Evolutionary conservation across 2,113 vertebrate species (phyloP), one percentile per base, ranked within the genome.

Genomic region (Picathartes gymnocephalus): DNA sequence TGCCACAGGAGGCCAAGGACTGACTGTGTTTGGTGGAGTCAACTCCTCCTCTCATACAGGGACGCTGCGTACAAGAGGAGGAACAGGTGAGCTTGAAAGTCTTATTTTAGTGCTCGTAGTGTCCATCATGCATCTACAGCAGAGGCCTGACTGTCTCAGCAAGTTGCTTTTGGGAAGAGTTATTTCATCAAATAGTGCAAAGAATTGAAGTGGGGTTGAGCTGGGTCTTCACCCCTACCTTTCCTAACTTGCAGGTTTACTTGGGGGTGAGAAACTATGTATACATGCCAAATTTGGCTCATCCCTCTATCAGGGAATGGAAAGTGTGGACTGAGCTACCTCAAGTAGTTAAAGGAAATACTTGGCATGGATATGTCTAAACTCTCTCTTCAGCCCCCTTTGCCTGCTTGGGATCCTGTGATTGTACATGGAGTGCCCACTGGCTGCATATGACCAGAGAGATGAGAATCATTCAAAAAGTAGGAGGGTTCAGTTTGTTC

Each of bases 1-100:
- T 11, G 96, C 98, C 17, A 98, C 98, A 2, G 98, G 98, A 45
- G 98, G 98, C 71, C 99, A 99, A 95, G 98, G 99, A 45, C 96
- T 99, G 97, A 98, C 99, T 0, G 99, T 99, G 90, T 99, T 99
- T 27, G 99, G 99, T 57, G 99, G 99, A 51, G 98, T 99, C 94
- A 99, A 98, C 97, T 98, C 98, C 33, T 99, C 99, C 15, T 98
- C 98, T 90, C 98, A 99, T 91, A 99, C 98, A 3, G 99, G 99
- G 68, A 99, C 99, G 0, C 97, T 99, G 93, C 98, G 99, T 39
- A 98, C 98, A 7, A 98, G 98, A 79, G 99, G 99, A 56, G 99
- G 99, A 78, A 99, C 99, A 81, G 99, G 99, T 99, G 96, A 97
- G 97, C 65, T 50, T 64, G 10, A 6, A 79, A 40, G 20, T 33